Evolutionary conservation across 1,140 invertebrate genomes (phyloP), one percentile per base, ranked within the genome.

Genomic region (Polypedilum pembai): DNA sequence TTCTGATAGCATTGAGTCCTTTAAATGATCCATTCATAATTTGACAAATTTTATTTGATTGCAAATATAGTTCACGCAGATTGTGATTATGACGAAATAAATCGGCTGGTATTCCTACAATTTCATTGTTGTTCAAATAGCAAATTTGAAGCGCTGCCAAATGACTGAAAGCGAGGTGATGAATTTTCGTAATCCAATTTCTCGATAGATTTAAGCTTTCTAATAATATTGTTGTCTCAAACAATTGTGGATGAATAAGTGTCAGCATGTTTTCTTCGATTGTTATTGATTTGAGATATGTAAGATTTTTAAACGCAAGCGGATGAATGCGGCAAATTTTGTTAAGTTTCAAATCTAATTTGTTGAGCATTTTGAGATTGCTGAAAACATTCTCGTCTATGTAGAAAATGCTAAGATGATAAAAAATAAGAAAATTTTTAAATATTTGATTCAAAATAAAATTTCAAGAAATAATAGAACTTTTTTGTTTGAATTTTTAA

Each of bases 41-140:
- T 69, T 69, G 65, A 69, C 17, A 18, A 69, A 69, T 69, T 69
- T 69, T 69, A 69, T 69, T 69, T 8, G 65, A 18, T 20, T 69
- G 65, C 65, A 69, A 18, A 18, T 69, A 69, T 7, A 69, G 20
- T 18, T 69, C 65, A 7, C 65, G 15, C 10, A 69, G 20, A 18
- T 18, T 18, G 20, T 20, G 20, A 1, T 69, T 17, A 18, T 69
- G 65, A 69, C 65, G 65, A 69, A 69, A 69, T 69, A 69, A 21
- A 18, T 69, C 65, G 4, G 17, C 65, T 10, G 15, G 15, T 18
- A 69, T 69, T 69, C 65, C 65, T 8, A 18, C 17, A 21, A 69
- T 69, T 20, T 69, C 65, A 20, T 69, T 69, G 17, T 69, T 69
- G 17, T 21, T 69, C 20, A 69, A 69, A 20, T 69, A 69, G n/a